Evolutionary conservation across 2,888 invertebrate species (phyloP), one percentile per base, ranked within the genome.

Genomic region (Cordilura impudica): DNA sequence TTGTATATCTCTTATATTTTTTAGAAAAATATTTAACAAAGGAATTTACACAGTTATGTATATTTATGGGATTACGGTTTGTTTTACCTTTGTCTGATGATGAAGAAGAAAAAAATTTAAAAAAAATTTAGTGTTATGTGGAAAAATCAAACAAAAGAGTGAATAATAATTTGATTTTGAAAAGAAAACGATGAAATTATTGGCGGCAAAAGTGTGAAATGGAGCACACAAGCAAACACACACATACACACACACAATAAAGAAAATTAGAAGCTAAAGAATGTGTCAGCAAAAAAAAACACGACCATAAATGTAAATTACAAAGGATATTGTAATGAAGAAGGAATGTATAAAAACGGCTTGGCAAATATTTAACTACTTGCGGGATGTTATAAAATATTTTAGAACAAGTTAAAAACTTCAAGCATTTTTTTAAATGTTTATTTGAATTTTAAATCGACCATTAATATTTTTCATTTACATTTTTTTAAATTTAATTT

Each of bases 1-100:
- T 39, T 14, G 45, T 56, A 56, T 56, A 56, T 45, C n/a, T 51
- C 29, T 18, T 4, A 29, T 54, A 43, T 6, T 58, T 53, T 2
- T 16, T 47, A 6, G 10, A 23, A 18, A 19, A 12, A 18, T 26
- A 65, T 14, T 35, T 29, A 47, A 43, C 26, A 67, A 63, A 67
- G 56, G 51, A 72, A 72, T 78, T 78, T 61, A 31, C 47, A 47
- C 47, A 29, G 45, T 47, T 31, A 31, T 39, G 35, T 39, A n/a
- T 39, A 39, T 39, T 39, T 39, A 39, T n/a, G 26, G 49, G 61
- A 71, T 74, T 78, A 74, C 66, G 70, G 21, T 45, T 66, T 65
- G 53, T 60, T 65, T 70, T 60, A 47, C 58, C 51, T 18, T 73
- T 53, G 14, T 51, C 51, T 12, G 26, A 51, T 51, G 14, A 51